Percentiles rank a stretch among this genome's conserved stretches.
Conservation (phyloP, 2,888 invertebrate genomes). For the Rhyacophila evoluta region DNA sequence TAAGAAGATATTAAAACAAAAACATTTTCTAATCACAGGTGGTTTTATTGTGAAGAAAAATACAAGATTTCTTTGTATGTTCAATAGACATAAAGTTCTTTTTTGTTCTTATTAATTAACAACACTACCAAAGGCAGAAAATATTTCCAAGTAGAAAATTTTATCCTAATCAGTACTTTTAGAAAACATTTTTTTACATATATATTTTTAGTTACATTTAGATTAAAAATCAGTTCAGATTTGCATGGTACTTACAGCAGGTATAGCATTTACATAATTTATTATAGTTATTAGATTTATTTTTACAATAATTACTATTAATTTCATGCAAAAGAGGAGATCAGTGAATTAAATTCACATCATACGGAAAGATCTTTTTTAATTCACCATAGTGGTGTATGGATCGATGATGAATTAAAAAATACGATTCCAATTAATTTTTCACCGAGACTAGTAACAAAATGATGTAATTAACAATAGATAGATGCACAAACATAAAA, state of each 20-base stretch:
- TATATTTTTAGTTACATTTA: constrained; percentile 25
- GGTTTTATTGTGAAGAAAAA: constrained; percentile 53
- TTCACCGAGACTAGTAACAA: constrained; percentile 11
- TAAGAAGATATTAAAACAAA: constrained; percentile 30
- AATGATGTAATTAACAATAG: background rate
- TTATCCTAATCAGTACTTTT: constrained; percentile 55
- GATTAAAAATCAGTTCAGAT: constrained; percentile 22
- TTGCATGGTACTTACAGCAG: constrained; percentile 24
- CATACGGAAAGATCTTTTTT: background rate
- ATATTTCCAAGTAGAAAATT: constrained; percentile 35
- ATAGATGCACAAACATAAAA: background rate
- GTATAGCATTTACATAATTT: constrained; percentile 7
- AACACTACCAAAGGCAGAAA: constrained; percentile 44
- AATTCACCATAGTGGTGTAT: background rate
- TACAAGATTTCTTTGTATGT: constrained; percentile 45
- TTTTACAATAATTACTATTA: background rate
- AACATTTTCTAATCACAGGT: constrained; percentile 52
- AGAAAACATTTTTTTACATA: constrained; percentile 42
- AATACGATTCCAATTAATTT: background rate
- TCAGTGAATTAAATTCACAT: constrained; percentile 22
- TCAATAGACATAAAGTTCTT: constrained; percentile 23
- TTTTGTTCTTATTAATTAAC: constrained; percentile 23
- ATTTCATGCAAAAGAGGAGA: constrained; percentile 19
- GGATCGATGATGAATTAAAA: background rate
- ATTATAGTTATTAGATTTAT: background rate